Evolutionary conservation across 2,888 invertebrate species (phyloP), one percentile per base, ranked within the genome.

Genomic region (Cephus sareptanus): DNA sequence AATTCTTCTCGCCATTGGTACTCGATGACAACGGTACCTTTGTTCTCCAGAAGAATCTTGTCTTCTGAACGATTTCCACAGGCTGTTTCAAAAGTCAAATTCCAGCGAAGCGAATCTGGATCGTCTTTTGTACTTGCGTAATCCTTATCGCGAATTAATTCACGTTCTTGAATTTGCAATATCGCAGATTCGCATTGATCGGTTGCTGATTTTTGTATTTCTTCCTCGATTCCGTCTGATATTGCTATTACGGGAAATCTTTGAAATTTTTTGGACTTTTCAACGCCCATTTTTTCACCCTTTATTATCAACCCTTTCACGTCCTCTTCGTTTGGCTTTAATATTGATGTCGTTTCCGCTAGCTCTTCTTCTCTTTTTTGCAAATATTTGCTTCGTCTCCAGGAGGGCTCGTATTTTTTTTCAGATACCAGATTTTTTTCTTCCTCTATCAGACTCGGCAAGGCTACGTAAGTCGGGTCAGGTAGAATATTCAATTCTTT

Each of bases 11-110:
- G 83, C 94, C 94, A 94, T 77, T 92, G 92, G 85, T 93, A 93
- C 78, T 91, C 88, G 13, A 94, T 84, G 9, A 92, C 87, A 0
- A 92, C 91, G 15, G 92, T 93, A n/a, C 94, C 94, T 11, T 92
- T 89, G 83, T 94, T 94, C 84, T 93, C 90, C 1, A 94, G 83
- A 79, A 83, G 88, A 9, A 94, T 83, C 2, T 74, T 79, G 1
- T 79, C 78, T 73, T 87, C 81, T 3, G 34, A 68, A 4, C 71
- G 77, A 2, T 77, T 34, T 3, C 78, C 31, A 1, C 76, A 31
- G 1, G 31, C 37, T 0, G 83, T 70, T 0, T 68, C 11, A 34
- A 89, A 89, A 1, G 69, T 76, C 6, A 89, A n/a, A 0, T 80
- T 81, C 86, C 86, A 88, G 0, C 6, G 75, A 11, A 85, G 76